A percentile compares a stretch with the other conserved stretches of the same genome.
Evolutionary conservation across 2,113 vertebrate genomes (phyloP).

Genomic region (Hippocampus mohnikei): DNA sequence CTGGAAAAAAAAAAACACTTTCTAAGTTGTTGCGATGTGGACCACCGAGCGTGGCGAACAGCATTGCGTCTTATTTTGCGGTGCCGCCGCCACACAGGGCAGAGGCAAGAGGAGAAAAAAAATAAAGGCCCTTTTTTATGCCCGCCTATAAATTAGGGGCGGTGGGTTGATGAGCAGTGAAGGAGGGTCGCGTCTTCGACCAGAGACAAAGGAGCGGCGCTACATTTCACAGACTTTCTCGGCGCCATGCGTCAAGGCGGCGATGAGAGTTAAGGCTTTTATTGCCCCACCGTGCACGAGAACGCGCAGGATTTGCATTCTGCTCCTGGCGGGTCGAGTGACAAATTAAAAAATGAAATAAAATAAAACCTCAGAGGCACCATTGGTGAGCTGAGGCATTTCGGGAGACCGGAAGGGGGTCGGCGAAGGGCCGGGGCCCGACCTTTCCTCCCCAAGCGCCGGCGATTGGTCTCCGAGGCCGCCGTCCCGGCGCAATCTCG

Average conservation of each 20-base stretch:
- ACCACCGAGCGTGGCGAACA: slow-evolving; percentile 59
- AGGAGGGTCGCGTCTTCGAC: slow-evolving; percentile 64
- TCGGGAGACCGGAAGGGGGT: slow-evolving; percentile 52
- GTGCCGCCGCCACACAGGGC: slow-evolving; percentile 52
- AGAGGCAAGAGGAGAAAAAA: slow-evolving; percentile 54
- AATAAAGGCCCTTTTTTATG: slow-evolving; percentile 58
- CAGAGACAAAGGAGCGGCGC: slow-evolving; percentile 25
- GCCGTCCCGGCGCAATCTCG: slow-evolving; percentile 60
- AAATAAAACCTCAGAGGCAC: slow-evolving; percentile 45
- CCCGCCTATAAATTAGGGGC: slow-evolving; percentile 69
- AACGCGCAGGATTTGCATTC: slow-evolving; percentile 71
- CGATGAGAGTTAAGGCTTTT: background rate
- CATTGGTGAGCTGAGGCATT: slow-evolving; percentile 36
- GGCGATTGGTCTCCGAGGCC: slow-evolving; percentile 50
- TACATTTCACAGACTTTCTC: slow-evolving; percentile 2
- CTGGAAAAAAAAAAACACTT: background rate
- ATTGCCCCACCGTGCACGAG: slow-evolving; percentile 15
- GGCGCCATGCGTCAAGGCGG: background rate
- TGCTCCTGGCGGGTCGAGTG: slow-evolving; percentile 75
- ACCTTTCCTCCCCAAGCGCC: slow-evolving; percentile 51
- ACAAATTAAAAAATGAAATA: slow-evolving; percentile 72
- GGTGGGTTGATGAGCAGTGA: slow-evolving; percentile 73
- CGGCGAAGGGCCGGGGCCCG: slow-evolving; percentile 41
- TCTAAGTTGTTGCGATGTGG: background rate
- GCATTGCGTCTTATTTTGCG: slow-evolving; percentile 70